Evolutionary conservation across 2,888 invertebrate species (phyloP), one percentile per base, ranked within the genome.

Genomic region (Ichneumoninae sp.): DNA sequence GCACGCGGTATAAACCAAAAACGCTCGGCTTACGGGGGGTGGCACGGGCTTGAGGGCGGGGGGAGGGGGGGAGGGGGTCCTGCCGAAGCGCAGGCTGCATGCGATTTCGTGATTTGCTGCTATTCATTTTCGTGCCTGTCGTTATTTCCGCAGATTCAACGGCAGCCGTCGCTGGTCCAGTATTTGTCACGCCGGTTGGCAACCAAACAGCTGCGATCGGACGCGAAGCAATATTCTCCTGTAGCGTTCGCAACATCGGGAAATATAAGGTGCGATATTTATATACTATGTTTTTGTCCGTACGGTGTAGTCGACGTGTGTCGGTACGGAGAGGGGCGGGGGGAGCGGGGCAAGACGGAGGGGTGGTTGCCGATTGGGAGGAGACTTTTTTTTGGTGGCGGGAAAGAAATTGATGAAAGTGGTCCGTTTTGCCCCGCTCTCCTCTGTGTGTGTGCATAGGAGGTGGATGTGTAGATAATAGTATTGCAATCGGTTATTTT

Each of bases 171-270:
- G 81, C 86, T 79, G 90, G 90, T 52, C 92, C 93, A 79, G 89
- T 90, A 86, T 93, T 93, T 86, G 91, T 91, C 86, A 89, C 90
- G 62, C 92, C 93, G 76, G 92, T 93, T 84, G 91, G 91, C 84
- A 93, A 93, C 90, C 92, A 92, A 87, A 93, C 93, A 70, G 93
- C 93, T 72, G 92, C 93, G 76, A 91, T 93, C 83, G 93, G 93
- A 68, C 91, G 92, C 68, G 93, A 93, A 87, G 93, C 91, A 82
- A 89, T 91, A 83, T 93, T 93, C 88, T 93, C 93, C 82, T 93
- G 93, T 89, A 93, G 91, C 87, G 91, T 93, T 84, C 91, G 92
- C 86, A 93, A 93, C 90, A 93, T 93, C 86, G 93, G 93, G 82
- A 93, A 92, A 89, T 92, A 91, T 88, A 92, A 91, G 93, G 93